phyloP scores from a whole-genome alignment of 2,797 vertebrate genomes.

The Sphaeramia orbicularis region DNA sequence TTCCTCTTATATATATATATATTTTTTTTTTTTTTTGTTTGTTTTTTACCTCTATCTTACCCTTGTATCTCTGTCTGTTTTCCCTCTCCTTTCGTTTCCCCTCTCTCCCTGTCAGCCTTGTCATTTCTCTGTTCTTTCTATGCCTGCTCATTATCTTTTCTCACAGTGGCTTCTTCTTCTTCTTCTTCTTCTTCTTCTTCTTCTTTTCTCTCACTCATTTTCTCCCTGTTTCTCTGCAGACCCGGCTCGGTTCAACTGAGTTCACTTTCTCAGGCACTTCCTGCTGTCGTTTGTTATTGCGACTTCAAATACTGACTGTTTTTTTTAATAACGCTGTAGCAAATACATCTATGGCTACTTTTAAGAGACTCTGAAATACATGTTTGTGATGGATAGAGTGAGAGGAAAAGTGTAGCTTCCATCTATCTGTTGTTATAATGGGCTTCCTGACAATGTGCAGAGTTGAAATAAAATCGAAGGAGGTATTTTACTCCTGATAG shows the following conservation, averaged over 20 bases:
- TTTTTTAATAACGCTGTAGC: neutral
- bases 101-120: neutral
- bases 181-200: slow-evolving; percentile 1
- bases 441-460: neutral
- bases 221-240: neutral
- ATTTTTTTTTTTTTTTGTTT: slow-evolving; percentile 26
- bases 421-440: neutral
- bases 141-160: slow-evolving; percentile 38
- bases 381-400: neutral
- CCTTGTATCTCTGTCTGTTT: slow-evolving; percentile 13
- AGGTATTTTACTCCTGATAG: neutral
- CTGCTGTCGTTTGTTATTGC: slow-evolving; percentile 3
- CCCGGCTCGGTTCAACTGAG: slow-evolving; percentile 24
- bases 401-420: neutral
- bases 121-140: slow-evolving; percentile 4
- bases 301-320: slow-evolving; percentile 14
- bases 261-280: slow-evolving; percentile 13
- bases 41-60: slow-evolving; percentile 16
- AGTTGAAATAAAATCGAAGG: neutral
- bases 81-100: neutral
- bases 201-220: slow-evolving; percentile 9
- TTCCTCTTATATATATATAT: no score
- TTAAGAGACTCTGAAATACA: neutral
- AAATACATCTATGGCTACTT: neutral
- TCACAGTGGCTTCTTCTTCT: neutral